Percentiles rank a stretch among this genome's conserved stretches.
These are phyloP conservation scores for Myoxocephalus aenaeus DNA, from an alignment of 2,797 vertebrate species.

Conservation along the genomic window DNA sequence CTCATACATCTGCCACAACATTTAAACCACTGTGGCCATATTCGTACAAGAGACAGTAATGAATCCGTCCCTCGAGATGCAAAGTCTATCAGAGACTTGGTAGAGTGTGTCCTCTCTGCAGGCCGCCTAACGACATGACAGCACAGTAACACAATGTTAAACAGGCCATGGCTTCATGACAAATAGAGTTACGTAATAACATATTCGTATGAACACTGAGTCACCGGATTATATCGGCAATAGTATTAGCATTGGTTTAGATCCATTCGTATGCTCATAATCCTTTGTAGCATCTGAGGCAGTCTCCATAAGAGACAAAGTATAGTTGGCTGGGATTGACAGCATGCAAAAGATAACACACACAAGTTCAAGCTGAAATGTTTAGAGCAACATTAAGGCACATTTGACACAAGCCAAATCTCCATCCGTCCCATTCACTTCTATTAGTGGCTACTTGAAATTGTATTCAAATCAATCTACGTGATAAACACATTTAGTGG, in stretches of 20 bases:
- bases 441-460: background rate
- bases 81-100: background rate
- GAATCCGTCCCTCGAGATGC: background rate
- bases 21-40: slow-evolving; percentile 39
- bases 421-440: slow-evolving; percentile 19
- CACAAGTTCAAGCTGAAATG: background rate
- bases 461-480: background rate
- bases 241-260: slow-evolving; percentile 16
- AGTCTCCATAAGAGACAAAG: background rate
- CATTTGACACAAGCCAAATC: slow-evolving; percentile 11
- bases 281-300: background rate
- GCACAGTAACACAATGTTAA: slow-evolving; percentile 3
- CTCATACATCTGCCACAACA: slow-evolving; percentile 45
- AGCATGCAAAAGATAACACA: slow-evolving; percentile 12
- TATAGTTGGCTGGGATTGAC: background rate
- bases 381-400: background rate
- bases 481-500: background rate
- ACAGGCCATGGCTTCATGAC: slow-evolving; percentile 14
- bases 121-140: slow-evolving; percentile 7
- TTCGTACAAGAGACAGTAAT: background rate
- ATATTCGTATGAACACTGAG: slow-evolving; percentile 36
- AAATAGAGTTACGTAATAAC: slow-evolving; percentile 40
- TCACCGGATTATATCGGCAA: slow-evolving; percentile 44
- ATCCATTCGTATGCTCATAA: background rate
- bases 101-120: slow-evolving; percentile 2